Evolutionary conservation across 2,797 vertebrate genomes (phyloP), one percentile per base, ranked within the genome.

Genomic region (Takifugu ocellatus): DNA sequence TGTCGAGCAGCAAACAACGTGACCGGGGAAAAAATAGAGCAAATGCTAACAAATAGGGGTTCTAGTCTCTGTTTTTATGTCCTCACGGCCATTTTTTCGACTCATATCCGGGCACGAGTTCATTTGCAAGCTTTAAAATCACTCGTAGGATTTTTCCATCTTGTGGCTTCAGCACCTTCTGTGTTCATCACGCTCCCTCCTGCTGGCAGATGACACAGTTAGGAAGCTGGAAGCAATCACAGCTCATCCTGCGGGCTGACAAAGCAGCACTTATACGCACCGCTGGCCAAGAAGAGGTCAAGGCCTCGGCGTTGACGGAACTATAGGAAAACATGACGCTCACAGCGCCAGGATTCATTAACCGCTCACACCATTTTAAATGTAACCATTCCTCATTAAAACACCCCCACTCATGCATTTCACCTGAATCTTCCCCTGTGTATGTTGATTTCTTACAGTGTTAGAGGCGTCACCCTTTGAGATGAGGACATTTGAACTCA

Each of bases 181-280:
- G 49, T 33, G 55, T 74, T 70, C 72, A 66, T 49, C 24, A 59
- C 66, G 4, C 36, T 10, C 1, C 5, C 43, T 62, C 82, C 75
- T 66, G 77, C 82, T 85, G 87, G 56, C 77, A 85, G 52, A 59
- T 85, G 84, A 79, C 87, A 87, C 82, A 84, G 74, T 84, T 86
- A 66, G 63, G 66, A 76, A 55, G 62, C 47, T 25, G 7, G 54
- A 55, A 56, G 74, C 75, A 79, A 77, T 84, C 71, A 68, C 48
- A 74, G 59, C 68, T 82, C 76, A 65, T 72, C 72, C 70, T 78
- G 2, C 26, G 49, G 53, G 39, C 54, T 9, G 31, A 4, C 12
- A 39, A 39, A 12, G 10, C 4, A 12, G 11, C 36, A 39, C 3
- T 39, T 33, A 9, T 39, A 39, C 0, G 33, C 33, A 36, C 33